These are phyloP conservation scores for Xerus inauris DNA, from an alignment of 2,113 vertebrate genomes.

Conservation along the genomic window DNA sequence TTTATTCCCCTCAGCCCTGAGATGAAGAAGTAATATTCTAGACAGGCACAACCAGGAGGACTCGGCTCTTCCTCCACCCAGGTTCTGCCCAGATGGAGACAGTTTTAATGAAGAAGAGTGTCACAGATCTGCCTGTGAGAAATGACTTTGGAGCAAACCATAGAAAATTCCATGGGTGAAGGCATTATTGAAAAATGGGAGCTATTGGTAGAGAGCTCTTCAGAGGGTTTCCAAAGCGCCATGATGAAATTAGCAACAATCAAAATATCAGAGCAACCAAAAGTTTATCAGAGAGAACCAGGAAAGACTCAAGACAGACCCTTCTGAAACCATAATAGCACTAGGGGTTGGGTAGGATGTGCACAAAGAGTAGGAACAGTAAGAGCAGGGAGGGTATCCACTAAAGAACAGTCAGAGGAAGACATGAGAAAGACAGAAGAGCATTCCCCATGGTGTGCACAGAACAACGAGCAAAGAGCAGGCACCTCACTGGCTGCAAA, in stretches of 20 bases:
- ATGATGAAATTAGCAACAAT: background rate
- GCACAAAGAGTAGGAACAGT: background rate
- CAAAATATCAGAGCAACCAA: background rate
- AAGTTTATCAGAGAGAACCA: background rate
- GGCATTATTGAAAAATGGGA: background rate
- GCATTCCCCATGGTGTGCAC: no score
- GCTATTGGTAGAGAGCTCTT: background rate
- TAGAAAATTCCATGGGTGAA: background rate
- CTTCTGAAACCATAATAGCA: background rate
- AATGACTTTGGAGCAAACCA: background rate
- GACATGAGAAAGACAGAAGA: background rate
- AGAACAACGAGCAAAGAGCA: background rate
- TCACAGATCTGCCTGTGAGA: background rate
- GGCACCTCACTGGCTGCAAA: background rate
- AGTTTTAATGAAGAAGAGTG: background rate
- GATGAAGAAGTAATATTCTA: background rate
- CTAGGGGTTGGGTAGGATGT: background rate
- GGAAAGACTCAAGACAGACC: background rate
- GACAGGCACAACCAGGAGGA: background rate
- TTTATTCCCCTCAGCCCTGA: background rate
- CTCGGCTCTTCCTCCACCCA: background rate
- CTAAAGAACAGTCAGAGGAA: background rate
- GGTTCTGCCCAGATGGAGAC: background rate
- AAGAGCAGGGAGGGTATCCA: background rate
- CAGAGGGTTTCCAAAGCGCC: background rate